Evolutionary conservation across 2,797 vertebrate genomes (phyloP).

Genomic region (Phoxinus dragarum): DNA sequence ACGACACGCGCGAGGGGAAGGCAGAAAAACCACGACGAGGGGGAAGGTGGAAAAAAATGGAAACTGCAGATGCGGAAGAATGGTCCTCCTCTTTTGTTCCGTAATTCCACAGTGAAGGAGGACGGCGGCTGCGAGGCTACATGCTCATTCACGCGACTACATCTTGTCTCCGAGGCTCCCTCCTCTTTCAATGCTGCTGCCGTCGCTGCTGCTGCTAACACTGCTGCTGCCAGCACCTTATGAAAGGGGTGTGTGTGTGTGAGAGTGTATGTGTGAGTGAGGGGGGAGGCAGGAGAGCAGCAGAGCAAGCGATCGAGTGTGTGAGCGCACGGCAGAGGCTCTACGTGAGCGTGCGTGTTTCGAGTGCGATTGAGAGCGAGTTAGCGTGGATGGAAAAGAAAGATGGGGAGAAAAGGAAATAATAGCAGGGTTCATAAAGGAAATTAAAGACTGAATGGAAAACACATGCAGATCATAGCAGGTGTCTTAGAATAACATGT

Average conservation of each 20-base stretch:
- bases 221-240: slow-evolving; percentile 82
- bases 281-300: slow-evolving; percentile 48
- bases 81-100: slow-evolving; percentile 76
- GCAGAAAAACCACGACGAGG: slow-evolving; percentile 70
- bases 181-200: slow-evolving; percentile 62
- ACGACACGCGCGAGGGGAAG: slow-evolving; percentile 49
- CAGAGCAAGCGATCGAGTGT: slow-evolving; percentile 46
- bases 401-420: slow-evolving; percentile 18
- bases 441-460: slow-evolving; percentile 2
- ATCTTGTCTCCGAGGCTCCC: slow-evolving; percentile 69
- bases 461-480: not conserved
- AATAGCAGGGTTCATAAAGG: slow-evolving; percentile 10
- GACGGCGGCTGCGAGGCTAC: slow-evolving; percentile 77
- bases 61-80: slow-evolving; percentile 65
- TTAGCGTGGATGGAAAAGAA: slow-evolving; percentile 2
- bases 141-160: slow-evolving; percentile 78
- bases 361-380: slow-evolving; percentile 70
- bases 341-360: slow-evolving; percentile 77
- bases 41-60: slow-evolving; percentile 71
- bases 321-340: slow-evolving; percentile 44
- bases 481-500: slow-evolving; percentile 10
- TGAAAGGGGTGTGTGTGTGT: slow-evolving; percentile 75
- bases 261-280: slow-evolving; percentile 67
- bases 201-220: slow-evolving; percentile 70
- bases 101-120: slow-evolving; percentile 78